Evolutionary conservation across 1,140 invertebrate species (phyloP).

Genomic region (Euglossa dilemma): DNA sequence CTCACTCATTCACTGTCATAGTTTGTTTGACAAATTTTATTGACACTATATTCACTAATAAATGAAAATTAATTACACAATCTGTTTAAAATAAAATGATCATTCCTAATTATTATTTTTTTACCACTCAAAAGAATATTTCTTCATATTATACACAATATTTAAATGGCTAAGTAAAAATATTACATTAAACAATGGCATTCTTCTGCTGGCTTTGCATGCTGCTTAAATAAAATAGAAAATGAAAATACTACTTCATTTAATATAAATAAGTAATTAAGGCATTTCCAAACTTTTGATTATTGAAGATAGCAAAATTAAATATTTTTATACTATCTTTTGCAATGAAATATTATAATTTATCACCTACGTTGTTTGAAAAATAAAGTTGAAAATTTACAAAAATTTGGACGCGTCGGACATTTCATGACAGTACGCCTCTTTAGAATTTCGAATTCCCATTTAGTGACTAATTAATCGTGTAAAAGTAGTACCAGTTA

Average conservation of each 20-base stretch:
- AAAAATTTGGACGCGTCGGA: not conserved
- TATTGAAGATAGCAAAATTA: not conserved
- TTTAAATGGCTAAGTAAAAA: constrained; percentile 5
- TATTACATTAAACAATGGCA: constrained; percentile 24
- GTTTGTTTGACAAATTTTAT: not conserved
- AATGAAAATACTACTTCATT: not conserved
- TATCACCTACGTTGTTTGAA: not conserved
- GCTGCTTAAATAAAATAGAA: not conserved
- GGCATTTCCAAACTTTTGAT: not conserved
- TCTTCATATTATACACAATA: not conserved
- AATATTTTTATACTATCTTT: not conserved
- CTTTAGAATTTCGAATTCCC: constrained; percentile 5
- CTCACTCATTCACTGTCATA: constrained; percentile 32
- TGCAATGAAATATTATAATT: not conserved
- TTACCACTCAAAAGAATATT: not conserved
- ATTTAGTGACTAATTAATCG: constrained; percentile 16
- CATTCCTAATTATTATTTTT: not conserved
- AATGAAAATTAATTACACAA: constrained; percentile 3
- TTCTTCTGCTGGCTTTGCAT: not conserved
- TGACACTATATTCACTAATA: not conserved
- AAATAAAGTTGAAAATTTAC: not conserved
- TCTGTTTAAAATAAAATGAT: not conserved
- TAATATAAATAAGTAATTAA: constrained; percentile 14
- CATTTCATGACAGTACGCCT: not conserved
- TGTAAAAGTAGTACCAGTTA: constrained; percentile 51